A percentile compares a stretch with the other conserved stretches of the same genome.
Evolutionary conservation across 2,888 invertebrate species (phyloP).

Genomic region (Trileptium ribeirensis): DNA sequence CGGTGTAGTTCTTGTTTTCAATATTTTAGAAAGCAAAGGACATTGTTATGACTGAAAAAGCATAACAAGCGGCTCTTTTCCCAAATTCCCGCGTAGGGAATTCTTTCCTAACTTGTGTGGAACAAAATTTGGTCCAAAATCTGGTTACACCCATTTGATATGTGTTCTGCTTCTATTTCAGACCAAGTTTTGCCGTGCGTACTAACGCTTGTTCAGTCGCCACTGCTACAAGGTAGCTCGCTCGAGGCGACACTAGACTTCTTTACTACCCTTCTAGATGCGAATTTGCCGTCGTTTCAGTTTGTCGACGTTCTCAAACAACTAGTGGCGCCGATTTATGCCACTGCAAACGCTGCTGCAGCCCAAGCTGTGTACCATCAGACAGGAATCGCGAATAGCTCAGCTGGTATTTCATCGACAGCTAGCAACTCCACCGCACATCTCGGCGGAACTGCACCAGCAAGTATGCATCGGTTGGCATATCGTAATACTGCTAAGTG

Average conservation of each 20-base stretch:
- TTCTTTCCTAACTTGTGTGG: too few species aligned
- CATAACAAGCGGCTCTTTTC: too few species aligned
- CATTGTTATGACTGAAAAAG: too few species aligned
- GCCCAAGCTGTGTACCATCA: not conserved
- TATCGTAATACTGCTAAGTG: slow-evolving; percentile 94
- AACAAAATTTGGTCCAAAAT: not conserved
- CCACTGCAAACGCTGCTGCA: slow-evolving; percentile 54
- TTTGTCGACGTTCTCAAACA: slow-evolving; percentile 72
- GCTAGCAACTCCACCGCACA: not conserved
- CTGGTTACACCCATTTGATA: slow-evolving; percentile 25
- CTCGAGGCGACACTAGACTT: slow-evolving; percentile 81
- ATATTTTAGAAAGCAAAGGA: too few species aligned
- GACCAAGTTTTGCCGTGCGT: slow-evolving; percentile 59
- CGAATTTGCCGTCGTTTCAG: slow-evolving; percentile 58
- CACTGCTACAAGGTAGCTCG: slow-evolving; percentile 85
- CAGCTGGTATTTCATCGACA: not conserved
- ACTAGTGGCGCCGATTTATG: slow-evolving; percentile 66
- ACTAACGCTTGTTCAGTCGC: slow-evolving; percentile 76
- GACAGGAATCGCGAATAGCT: not conserved
- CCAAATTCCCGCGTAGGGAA: too few species aligned
- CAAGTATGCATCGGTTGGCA: slow-evolving; percentile 59
- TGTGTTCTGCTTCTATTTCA: slow-evolving; percentile 15
- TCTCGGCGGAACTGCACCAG: not conserved
- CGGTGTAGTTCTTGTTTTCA: too few species aligned
- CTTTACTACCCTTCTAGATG: slow-evolving; percentile 79